Evolutionary conservation across 2,888 invertebrate species (phyloP), one percentile per base, ranked within the genome.

Genomic region (Hypomecis atomaria): DNA sequence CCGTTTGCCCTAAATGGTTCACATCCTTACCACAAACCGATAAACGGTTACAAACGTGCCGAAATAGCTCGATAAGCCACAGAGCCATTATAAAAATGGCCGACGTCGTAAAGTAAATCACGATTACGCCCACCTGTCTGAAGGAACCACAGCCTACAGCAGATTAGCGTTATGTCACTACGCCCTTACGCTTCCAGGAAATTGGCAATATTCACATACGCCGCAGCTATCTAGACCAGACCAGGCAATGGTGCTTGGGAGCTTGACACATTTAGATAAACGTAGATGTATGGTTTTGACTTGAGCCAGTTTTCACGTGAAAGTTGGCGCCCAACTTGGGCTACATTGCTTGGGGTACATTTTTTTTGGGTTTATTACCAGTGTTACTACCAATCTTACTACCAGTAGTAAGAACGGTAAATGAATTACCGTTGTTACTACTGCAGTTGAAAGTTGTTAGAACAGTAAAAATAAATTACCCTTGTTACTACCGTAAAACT

Each of bases 141-240:
- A 8, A 42, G 36, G 36, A 45, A 45, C 47, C 56, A 40, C 52
- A 58, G 57, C 47, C 53, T 64, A 37, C 56, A 60, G 38, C 62
- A 66, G 66, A 66, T 66, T 62, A 69, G 58, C 65, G 42, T 62
- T 57, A 67, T 54, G 53, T 64, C 63, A 59, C 62, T 59, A 36
- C 47, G 50, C 54, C 49, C 55, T 47, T 11, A 40, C 61, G 42
- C 59, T 48, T 59, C 59, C 67, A 53, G 67, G 66, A 70, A 68
- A 70, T 70, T 66, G 70, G 70, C 62, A 66, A 70, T 70, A 70
- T 66, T 66, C 67, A 42, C 65, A 52, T 38, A 56, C 44, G 61
- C 43, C 59, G 49, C 44, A 59, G 59, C 33, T 45, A 44, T 43
- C 54, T 59, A 55, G 43, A 55, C 59, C 53, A 42, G 36, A 53